These are phyloP conservation scores for Erebia ligea DNA, from an alignment of 2,888 invertebrate genomes.

Conservation along the genomic window DNA sequence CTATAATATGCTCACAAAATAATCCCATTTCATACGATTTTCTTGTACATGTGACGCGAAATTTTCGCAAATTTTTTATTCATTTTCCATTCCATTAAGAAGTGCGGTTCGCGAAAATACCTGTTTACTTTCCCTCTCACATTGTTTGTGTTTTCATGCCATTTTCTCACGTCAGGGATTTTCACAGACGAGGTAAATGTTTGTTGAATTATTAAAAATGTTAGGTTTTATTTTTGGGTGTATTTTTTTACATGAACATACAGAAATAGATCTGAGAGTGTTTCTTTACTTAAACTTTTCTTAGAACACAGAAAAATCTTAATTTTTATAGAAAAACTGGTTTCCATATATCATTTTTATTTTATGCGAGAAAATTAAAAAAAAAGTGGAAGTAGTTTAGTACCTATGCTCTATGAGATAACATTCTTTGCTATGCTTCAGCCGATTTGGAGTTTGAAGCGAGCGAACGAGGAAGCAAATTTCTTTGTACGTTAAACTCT, in stretches of 20 bases:
- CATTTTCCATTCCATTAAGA: not conserved
- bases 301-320: too few species aligned
- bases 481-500: too few species aligned
- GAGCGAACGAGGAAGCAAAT: too few species aligned
- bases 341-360: too few species aligned
- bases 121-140: slow-evolving; percentile 4
- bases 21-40: not conserved
- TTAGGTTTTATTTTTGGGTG: not conserved
- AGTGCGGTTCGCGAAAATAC: slow-evolving; percentile 8
- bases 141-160: slow-evolving; percentile 10
- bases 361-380: too few species aligned
- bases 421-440: too few species aligned
- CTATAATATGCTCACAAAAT: not conserved
- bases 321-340: too few species aligned
- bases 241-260: not conserved
- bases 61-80: not conserved
- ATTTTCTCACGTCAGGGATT: slow-evolving; percentile 12
- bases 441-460: too few species aligned
- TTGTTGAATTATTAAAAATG: slow-evolving; percentile 15
- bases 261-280: not conserved
- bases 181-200: slow-evolving; percentile 10
- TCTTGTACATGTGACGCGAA: not conserved
- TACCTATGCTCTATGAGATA: too few species aligned
- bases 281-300: too few species aligned
- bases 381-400: too few species aligned